phyloP scores from a whole-genome alignment of 2,113 vertebrate genomes.

The Octodon degus region DNA sequence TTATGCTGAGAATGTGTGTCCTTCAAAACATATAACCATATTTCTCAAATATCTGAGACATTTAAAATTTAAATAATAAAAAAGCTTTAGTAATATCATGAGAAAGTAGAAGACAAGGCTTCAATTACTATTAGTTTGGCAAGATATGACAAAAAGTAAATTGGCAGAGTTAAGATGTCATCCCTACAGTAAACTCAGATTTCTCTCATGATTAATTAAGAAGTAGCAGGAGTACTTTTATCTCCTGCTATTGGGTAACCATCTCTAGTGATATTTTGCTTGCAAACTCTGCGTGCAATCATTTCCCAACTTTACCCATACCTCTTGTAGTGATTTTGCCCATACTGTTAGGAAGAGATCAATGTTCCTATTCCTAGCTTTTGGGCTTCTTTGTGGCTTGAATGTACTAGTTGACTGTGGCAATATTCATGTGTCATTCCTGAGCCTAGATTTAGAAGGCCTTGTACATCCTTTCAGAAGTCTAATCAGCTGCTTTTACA shows the following conservation, averaged over 20 bases:
- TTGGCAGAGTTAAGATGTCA: background rate
- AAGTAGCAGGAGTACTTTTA: background rate
- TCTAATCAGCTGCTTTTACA: background rate
- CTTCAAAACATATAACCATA: background rate
- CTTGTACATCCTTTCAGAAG: background rate
- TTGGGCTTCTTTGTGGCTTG: background rate
- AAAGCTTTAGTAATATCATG: background rate
- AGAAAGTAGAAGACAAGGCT: constrained; percentile 7
- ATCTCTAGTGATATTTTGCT: background rate
- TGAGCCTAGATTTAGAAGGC: background rate
- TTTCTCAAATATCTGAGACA: background rate
- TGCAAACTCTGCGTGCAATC: background rate
- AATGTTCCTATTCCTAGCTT: background rate
- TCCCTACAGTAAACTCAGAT: background rate
- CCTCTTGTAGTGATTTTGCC: constrained; percentile 1
- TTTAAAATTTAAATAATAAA: background rate
- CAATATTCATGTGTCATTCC: background rate
- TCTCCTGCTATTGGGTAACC: background rate
- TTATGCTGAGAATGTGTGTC: constrained; percentile 9
- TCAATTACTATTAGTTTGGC: background rate
- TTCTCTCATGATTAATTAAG: constrained; percentile 5
- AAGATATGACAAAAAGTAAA: background rate
- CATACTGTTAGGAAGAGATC: background rate
- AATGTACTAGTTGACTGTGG: background rate
- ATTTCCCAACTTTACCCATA: background rate